Conservation (phyloP, 2,888 invertebrate genomes). For the Alviniconcha strummeri region DNA sequence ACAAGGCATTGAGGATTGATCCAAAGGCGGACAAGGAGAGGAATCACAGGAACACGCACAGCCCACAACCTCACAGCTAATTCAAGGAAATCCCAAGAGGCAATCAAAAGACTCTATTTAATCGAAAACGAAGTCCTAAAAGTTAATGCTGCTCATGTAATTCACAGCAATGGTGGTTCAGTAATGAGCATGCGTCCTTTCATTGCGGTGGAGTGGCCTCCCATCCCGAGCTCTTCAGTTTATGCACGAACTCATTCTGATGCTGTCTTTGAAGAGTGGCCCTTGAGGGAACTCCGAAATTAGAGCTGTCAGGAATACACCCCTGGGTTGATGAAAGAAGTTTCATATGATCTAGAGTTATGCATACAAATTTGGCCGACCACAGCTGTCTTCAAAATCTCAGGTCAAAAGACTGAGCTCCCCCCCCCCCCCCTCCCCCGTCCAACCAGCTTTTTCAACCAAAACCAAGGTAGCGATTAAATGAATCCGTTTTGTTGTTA, state of each 20-base stretch:
- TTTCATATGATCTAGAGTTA: too few species aligned
- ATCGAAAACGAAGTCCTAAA: slow-evolving; percentile 21
- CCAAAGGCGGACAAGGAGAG: too few species aligned
- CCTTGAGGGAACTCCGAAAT: slow-evolving; percentile 8
- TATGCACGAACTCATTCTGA: slow-evolving; percentile 8
- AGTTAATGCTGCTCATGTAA: slow-evolving; percentile 19
- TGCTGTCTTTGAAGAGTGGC: not conserved
- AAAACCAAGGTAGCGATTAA: too few species aligned
- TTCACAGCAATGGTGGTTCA: not conserved
- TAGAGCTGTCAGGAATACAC: slow-evolving; percentile 10
- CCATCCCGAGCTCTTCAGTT: slow-evolving; percentile 9
- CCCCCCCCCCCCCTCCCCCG: too few species aligned
- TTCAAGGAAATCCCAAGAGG: not conserved
- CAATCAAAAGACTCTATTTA: slow-evolving; percentile 13
- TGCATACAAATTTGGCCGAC: too few species aligned
- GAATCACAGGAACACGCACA: not conserved
- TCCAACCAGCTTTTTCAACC: too few species aligned
- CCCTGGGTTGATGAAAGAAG: not conserved
- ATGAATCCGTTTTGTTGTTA: too few species aligned
- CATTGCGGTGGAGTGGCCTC: slow-evolving; percentile 19
- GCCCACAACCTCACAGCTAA: not conserved
- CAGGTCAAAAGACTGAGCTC: too few species aligned
- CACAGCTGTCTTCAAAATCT: too few species aligned
- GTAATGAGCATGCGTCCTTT: slow-evolving; percentile 24
- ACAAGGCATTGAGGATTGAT: too few species aligned